These are phyloP conservation scores for Rhingia rostrata DNA, from an alignment of 2,888 invertebrate genomes.

Conservation along the genomic window DNA sequence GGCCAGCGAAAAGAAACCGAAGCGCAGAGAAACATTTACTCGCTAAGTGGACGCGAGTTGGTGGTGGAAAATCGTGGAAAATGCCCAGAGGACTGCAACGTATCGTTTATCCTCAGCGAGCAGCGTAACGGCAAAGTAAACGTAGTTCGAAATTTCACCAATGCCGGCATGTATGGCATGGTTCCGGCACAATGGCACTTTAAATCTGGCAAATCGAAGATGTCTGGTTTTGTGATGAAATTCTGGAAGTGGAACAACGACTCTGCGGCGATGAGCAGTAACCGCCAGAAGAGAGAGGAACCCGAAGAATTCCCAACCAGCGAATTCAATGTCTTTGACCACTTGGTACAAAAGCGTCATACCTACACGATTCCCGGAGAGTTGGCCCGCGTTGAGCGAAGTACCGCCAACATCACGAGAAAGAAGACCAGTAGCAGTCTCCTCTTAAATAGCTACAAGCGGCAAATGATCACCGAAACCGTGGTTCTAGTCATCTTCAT, in stretches of 20 bases:
- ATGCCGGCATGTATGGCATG: constrained; percentile 88
- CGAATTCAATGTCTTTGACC: constrained; percentile 79
- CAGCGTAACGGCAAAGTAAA: constrained; percentile 84
- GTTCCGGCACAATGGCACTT: constrained; percentile 87
- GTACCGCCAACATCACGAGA: constrained; percentile 76
- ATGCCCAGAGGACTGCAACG: constrained; percentile 88
- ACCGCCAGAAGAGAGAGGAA: constrained; percentile 73
- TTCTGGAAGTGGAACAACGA: constrained; percentile 90
- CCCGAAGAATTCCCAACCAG: constrained; percentile 75
- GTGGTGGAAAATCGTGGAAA: constrained; percentile 88
- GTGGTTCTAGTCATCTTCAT: constrained; percentile 92
- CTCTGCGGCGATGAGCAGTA: constrained; percentile 42
- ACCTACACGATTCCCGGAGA: constrained; percentile 78
- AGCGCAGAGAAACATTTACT: constrained; percentile 85
- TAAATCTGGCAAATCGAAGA: constrained; percentile 83
- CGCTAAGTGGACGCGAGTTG: constrained; percentile 86
- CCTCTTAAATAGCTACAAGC: constrained; percentile 79
- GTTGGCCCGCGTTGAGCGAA: constrained; percentile 75
- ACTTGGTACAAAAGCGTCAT: constrained; percentile 79
- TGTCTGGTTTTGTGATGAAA: constrained; percentile 91
- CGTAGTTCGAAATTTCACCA: constrained; percentile 86
- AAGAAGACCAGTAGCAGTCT: constrained; percentile 74
- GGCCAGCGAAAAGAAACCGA: constrained; percentile 85
- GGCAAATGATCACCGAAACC: constrained; percentile 87
- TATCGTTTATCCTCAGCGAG: constrained; percentile 85